Percentiles rank a stretch among this genome's conserved stretches.
Evolutionary conservation across 2,888 invertebrate species (phyloP).

Genomic region (Protula sp.): DNA sequence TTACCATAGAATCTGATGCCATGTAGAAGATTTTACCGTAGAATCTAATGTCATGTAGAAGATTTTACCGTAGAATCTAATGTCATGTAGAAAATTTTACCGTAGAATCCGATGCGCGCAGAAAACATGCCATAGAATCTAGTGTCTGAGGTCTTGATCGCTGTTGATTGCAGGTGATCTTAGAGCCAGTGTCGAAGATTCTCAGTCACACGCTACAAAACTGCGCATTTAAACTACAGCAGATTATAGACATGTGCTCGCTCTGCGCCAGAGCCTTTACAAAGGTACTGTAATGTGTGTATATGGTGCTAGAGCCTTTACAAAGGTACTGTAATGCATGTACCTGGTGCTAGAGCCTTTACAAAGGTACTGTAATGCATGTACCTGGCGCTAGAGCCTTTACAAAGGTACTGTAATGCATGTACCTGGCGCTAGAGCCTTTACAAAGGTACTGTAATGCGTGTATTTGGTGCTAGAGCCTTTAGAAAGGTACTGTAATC

Average conservation of each 20-base stretch:
- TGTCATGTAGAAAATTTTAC: no score
- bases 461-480: slow-evolving; percentile 81
- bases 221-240: slow-evolving; percentile 66
- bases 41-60: no score
- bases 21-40: no score
- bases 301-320: slow-evolving; percentile 81
- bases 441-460: slow-evolving; percentile 75
- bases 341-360: slow-evolving; percentile 83
- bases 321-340: slow-evolving; percentile 75
- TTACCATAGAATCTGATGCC: no score
- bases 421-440: slow-evolving; percentile 81
- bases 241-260: slow-evolving; percentile 79
- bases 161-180: slow-evolving; percentile 59
- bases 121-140: no score
- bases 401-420: slow-evolving; percentile 74
- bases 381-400: slow-evolving; percentile 85
- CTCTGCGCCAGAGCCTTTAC: slow-evolving; percentile 83
- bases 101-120: no score
- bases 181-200: slow-evolving; percentile 94
- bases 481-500: slow-evolving; percentile 75
- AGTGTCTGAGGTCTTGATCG: no score
- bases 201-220: slow-evolving; percentile 88
- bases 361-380: slow-evolving; percentile 74
- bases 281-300: slow-evolving; percentile 77
- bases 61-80: no score